Evolutionary conservation across 1,140 invertebrate species (phyloP).

Genomic region (Drosophila kikkawai): DNA sequence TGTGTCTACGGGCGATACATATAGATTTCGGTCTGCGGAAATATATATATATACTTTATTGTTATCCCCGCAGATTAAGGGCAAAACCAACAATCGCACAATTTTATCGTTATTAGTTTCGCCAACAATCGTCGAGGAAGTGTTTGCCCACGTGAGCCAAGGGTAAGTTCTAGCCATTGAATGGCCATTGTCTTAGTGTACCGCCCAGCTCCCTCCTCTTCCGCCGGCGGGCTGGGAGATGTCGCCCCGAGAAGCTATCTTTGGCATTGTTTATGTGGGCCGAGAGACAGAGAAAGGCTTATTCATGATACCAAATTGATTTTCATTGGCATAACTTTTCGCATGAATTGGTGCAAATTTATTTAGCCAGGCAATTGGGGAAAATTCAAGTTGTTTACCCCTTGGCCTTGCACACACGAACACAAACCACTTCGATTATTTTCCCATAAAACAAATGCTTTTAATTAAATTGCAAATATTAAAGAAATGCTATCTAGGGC

Average conservation of each 20-base stretch:
- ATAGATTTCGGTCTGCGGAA: conserved; percentile 21
- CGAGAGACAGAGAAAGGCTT: conserved; percentile 24
- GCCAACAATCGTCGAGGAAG: conserved; percentile 81
- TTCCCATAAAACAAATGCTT: conserved; percentile 38
- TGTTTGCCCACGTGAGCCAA: conserved; percentile 67
- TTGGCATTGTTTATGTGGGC: conserved; percentile 52
- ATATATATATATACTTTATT: conserved; percentile 77
- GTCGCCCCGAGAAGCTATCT: conserved; percentile 25
- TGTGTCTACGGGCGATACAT: conserved; percentile 66
- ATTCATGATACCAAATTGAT: conserved; percentile 63
- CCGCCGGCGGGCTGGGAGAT: conserved; percentile 20
- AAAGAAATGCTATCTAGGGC: conserved; percentile 13
- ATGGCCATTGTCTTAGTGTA: conserved; percentile 63
- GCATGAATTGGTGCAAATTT: conserved; percentile 69
- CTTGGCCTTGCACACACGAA: conserved; percentile 12
- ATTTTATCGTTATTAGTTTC: conserved; percentile 85
- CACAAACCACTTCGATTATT: conserved; percentile 16
- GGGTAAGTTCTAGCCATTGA: conserved; percentile 70
- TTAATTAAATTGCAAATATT: conserved; percentile 56
- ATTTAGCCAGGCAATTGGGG: conserved; percentile 41
- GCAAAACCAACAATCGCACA: conserved; percentile 84
- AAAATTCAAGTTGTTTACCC: conserved; percentile 42
- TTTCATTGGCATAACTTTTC: conserved; percentile 63
- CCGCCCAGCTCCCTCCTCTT: neutral
- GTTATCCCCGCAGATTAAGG: conserved; percentile 83